These are phyloP conservation scores for Leuctra nigra DNA, from an alignment of 2,888 invertebrate species.

Conservation along the genomic window DNA sequence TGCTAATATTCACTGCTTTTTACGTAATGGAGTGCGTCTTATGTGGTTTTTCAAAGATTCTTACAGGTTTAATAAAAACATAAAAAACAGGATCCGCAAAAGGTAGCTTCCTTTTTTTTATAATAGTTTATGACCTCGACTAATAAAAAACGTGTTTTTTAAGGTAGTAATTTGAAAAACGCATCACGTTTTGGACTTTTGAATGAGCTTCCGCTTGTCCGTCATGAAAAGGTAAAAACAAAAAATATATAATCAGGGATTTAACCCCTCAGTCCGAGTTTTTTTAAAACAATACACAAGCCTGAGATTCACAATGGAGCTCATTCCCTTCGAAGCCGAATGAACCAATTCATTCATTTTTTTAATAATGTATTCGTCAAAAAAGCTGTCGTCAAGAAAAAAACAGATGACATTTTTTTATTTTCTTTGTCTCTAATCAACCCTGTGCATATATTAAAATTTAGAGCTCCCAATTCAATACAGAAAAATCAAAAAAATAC, in stretches of 20 bases:
- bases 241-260: too few species aligned
- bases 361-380: not conserved
- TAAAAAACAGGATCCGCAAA: not conserved
- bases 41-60: slow-evolving; percentile 1
- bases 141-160: not conserved
- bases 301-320: too few species aligned
- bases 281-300: not conserved
- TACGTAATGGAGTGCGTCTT: slow-evolving; percentile 2
- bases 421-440: too few species aligned
- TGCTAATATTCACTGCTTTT: slow-evolving; percentile 7
- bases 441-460: too few species aligned
- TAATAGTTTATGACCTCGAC: not conserved
- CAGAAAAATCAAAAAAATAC: too few species aligned
- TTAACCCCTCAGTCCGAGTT: too few species aligned
- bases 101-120: not conserved
- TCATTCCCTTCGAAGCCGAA: too few species aligned
- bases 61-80: not conserved
- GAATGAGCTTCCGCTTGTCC: not conserved
- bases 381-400: not conserved
- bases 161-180: not conserved
- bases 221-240: too few species aligned
- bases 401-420: not conserved
- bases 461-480: too few species aligned
- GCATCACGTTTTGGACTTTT: slow-evolving; percentile 6
- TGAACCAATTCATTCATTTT: too few species aligned